Percentiles rank a stretch among this genome's conserved stretches.
phyloP scores from a whole-genome alignment of 1,140 invertebrate genomes.

The Aphidius ervi region DNA sequence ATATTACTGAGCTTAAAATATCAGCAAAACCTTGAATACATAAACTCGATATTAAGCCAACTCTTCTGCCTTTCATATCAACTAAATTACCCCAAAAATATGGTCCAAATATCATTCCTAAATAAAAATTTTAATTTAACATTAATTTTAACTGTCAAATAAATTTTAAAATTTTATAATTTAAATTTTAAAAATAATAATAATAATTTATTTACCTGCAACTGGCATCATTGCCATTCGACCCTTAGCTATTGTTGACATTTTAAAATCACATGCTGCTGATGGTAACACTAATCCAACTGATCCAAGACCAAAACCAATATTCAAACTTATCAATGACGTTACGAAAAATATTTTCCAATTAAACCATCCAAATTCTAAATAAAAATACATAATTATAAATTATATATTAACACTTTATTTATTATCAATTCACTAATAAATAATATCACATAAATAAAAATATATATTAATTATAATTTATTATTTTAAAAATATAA shows the following conservation, averaged over 20 bases:
- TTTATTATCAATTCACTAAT: too few relatives aligned
- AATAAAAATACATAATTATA: neutral
- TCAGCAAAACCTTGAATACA: slow-evolving; percentile 53
- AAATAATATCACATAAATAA: too few relatives aligned
- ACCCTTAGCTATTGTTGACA: slow-evolving; percentile 56
- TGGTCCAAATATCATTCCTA: slow-evolving; percentile 56
- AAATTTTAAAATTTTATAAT: too few relatives aligned
- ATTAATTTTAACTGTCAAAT: too few relatives aligned
- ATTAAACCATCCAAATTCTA: slow-evolving; percentile 58
- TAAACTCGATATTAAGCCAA: slow-evolving; percentile 51
- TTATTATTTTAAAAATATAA: neutral
- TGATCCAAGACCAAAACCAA: slow-evolving; percentile 42
- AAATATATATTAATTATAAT: neutral
- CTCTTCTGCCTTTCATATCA: slow-evolving; percentile 54
- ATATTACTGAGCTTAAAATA: slow-evolving; percentile 52
- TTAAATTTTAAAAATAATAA: too few relatives aligned
- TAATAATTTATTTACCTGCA: slow-evolving; percentile 35
- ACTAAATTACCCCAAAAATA: slow-evolving; percentile 60
- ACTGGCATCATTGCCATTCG: slow-evolving; percentile 46
- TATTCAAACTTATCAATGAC: slow-evolving; percentile 56
- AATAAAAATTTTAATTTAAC: too few relatives aligned
- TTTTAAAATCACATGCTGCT: slow-evolving; percentile 56
- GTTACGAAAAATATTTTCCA: slow-evolving; percentile 48
- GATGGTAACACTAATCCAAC: slow-evolving; percentile 58
- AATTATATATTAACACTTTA: too few relatives aligned